Evolutionary conservation across 2,113 vertebrate genomes (phyloP).

Genomic region (Heliornis fulica): DNA sequence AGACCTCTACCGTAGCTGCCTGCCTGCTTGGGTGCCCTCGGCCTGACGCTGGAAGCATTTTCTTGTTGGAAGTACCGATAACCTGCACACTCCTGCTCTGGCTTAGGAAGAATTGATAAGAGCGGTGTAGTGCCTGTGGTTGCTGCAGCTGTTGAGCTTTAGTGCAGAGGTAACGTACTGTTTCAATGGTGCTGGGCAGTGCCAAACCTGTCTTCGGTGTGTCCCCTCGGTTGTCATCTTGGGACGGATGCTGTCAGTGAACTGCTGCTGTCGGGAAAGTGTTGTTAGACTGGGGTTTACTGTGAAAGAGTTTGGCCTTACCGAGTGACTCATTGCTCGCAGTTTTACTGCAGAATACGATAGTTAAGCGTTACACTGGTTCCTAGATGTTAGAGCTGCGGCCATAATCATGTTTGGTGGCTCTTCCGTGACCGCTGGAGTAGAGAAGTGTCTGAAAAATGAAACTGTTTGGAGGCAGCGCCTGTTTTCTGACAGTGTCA

Average conservation of each 20-base stretch:
- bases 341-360: background rate
- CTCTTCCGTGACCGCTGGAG: background rate
- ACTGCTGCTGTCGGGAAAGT: background rate
- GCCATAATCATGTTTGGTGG: accelerated
- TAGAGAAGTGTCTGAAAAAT: background rate
- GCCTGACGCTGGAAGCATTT: background rate
- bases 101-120: background rate
- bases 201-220: background rate
- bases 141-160: background rate
- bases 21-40: background rate
- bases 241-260: background rate
- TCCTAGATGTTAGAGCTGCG: accelerated
- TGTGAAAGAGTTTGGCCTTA: background rate
- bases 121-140: background rate
- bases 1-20: background rate
- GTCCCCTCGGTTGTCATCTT: background rate
- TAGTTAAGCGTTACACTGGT: accelerated
- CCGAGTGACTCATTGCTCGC: accelerated
- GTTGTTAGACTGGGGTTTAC: accelerated
- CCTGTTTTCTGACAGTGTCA: background rate
- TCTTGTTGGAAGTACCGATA: background rate
- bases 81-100: background rate
- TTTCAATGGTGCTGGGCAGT: background rate
- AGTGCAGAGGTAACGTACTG: background rate
- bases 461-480: accelerated